Conservation (phyloP, 2,113 vertebrate genomes). For the Bostrychus sinensis region DNA sequence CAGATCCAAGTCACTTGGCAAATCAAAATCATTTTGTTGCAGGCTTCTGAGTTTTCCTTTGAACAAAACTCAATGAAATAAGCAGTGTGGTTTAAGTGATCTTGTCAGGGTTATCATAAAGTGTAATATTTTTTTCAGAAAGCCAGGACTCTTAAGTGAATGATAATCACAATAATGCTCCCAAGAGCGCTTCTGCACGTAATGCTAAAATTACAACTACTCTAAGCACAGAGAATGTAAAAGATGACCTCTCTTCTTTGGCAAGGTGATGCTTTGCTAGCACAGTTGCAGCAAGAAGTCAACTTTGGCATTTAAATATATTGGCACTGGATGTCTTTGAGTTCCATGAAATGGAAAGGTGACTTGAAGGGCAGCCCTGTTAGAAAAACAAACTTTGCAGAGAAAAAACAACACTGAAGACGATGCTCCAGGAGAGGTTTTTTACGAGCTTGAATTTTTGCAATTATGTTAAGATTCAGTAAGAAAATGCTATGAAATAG, state of each 20-base stretch:
- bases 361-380: conserved; percentile 21
- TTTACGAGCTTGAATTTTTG: not conserved
- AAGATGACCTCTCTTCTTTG: conserved; percentile 40
- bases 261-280: conserved; percentile 41
- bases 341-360: not conserved
- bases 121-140: not conserved
- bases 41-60: no score
- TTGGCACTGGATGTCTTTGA: conserved; percentile 1
- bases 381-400: conserved; percentile 12
- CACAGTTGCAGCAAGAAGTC: conserved; percentile 18
- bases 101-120: not conserved
- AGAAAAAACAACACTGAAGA: conserved; percentile 13
- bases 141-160: conserved; percentile 8
- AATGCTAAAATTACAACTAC: no score
- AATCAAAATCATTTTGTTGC: no score
- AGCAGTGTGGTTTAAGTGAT: conserved; percentile 6
- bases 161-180: conserved; percentile 9
- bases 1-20: no score
- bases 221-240: no score
- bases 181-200: conserved; percentile 35
- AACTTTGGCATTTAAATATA: conserved; percentile 20
- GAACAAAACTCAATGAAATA: not conserved
- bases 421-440: not conserved
- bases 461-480: conserved; percentile 4
- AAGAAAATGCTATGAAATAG: conserved; percentile 8